These are phyloP conservation scores for Aplidium turbinatum DNA, from an alignment of 23 tunicate species.

Conservation along the genomic window DNA sequence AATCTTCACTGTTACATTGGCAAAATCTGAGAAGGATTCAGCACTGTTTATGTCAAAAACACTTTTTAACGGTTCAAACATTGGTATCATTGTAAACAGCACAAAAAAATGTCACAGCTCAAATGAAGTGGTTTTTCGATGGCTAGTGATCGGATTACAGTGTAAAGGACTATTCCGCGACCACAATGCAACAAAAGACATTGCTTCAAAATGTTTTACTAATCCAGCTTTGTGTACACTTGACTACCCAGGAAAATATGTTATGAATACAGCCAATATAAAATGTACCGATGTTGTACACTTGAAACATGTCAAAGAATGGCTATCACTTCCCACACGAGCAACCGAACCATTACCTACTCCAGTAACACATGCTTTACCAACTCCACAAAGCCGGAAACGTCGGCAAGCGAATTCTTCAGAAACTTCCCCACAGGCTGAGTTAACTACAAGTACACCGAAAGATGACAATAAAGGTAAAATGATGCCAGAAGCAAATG, in stretches of 20 bases:
- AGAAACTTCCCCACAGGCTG: too few species aligned
- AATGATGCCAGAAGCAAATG: neutral
- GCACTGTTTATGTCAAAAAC: neutral
- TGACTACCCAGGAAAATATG: neutral
- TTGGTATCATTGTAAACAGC: neutral
- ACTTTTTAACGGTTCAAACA: neutral
- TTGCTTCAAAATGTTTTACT: neutral
- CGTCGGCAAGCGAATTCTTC: too few species aligned
- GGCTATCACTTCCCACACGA: neutral
- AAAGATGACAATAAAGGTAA: too few species aligned
- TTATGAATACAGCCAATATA: neutral
- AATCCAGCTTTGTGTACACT: neutral
- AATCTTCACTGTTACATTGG: neutral
- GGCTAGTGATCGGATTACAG: neutral
- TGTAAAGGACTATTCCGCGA: constrained; percentile 5
- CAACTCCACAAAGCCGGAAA: too few species aligned
- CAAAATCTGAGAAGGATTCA: neutral
- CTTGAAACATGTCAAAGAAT: neutral
- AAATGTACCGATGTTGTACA: neutral
- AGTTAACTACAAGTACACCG: too few species aligned
- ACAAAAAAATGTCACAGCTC: neutral
- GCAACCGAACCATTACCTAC: too few species aligned
- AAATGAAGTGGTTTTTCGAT: neutral
- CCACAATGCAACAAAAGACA: neutral
- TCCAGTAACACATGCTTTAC: too few species aligned